Base-by-base conservation (phyloP, 2,113 vertebrate species). In the Pangasianodon gigas region DNA sequence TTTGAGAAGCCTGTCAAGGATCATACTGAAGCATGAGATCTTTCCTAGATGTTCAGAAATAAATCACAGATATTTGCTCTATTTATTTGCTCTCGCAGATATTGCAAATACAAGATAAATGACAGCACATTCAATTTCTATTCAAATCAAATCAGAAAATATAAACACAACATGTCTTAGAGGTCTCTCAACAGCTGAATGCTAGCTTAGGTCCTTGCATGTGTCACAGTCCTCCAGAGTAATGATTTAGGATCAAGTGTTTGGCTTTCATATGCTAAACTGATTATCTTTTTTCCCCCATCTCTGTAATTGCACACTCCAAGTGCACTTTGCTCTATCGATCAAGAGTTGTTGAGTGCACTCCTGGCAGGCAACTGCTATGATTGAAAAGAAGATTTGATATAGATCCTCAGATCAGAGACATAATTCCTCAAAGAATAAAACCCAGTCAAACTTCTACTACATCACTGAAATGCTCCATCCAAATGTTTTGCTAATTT, bases 291-390 rank as follows among this genome's bases (percentile, higher is more conserved):
- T 80, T 51, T 7, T 14, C 18, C 51, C 69, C 44, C 21, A 3
- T 77, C 82, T 71, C 67, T 65, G 83, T 75, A 89, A 84, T 77
- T 48, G 52, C 51, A 84, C n/a, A 41, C 84, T 52, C 46, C 29
- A 26, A 89, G 74, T 80, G 84, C 89, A 89, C 84, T 89, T 89
- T 85, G 48, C 65, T 62, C n/a, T 56, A 89, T 89, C 74, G 89
- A 89, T 77, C 74, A 79, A 56, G 21, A 67, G 58, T 37, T 56
- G 74, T 41, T 85, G 51, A 89, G 89, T 80, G 89, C 84, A 65
- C 56, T 85, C 41, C 26, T 52, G 62, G 74, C 71, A 81, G 14
- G 8, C 41, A 80, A 69, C 51, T 29, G 14, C 24, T 60, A 80
- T 37, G 82, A 56, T 26, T 74, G 58, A 62, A 83, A 89, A 52